Evolutionary conservation across 2,888 invertebrate species (phyloP).

Genomic region (Ophion slaviceki): DNA sequence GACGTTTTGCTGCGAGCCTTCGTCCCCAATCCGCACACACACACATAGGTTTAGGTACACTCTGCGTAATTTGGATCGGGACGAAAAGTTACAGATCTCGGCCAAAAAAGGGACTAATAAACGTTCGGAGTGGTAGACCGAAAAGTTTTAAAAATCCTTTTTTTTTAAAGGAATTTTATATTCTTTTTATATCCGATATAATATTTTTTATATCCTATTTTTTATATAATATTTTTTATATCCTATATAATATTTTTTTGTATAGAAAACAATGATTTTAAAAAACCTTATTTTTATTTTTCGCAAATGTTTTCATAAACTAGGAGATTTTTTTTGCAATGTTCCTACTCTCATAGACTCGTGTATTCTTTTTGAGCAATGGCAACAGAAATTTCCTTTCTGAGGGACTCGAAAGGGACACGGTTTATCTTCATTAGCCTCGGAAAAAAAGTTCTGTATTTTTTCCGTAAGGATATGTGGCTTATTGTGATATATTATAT

Average conservation of each 20-base stretch:
- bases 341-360: too few relatives aligned
- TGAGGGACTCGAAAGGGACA: neutral
- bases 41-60: neutral
- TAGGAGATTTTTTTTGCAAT: neutral
- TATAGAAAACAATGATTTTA: too few relatives aligned
- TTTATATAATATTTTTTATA: too few relatives aligned
- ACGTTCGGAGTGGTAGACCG: neutral
- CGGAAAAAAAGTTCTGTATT: neutral
- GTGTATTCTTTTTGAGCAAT: too few relatives aligned
- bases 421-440: conserved; percentile 41
- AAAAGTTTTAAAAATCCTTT: neutral
- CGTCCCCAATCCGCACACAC: neutral
- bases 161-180: neutral
- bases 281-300: neutral
- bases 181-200: neutral
- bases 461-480: neutral
- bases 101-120: neutral
- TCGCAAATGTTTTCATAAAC: too few relatives aligned
- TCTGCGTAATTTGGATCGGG: neutral
- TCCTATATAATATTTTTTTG: too few relatives aligned
- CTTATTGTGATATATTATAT: neutral
- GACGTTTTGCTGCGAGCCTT: conserved; percentile 8
- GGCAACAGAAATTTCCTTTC: too few relatives aligned
- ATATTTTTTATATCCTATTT: too few relatives aligned
- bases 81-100: neutral